phyloP scores from a whole-genome alignment of 92 coral and sea anemone genomes.

The Phenganax marumi region DNA sequence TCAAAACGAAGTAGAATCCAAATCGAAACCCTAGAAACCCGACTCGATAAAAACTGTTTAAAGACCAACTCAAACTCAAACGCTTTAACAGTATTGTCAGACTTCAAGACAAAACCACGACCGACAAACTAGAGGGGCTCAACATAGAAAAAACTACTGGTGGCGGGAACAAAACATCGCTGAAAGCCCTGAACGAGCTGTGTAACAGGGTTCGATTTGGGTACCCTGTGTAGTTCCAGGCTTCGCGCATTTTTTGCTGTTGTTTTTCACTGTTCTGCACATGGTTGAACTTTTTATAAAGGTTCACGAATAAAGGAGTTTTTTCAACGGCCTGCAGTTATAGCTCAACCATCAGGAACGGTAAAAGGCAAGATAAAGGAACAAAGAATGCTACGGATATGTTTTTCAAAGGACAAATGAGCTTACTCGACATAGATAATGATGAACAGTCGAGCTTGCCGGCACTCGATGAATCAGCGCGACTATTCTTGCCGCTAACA shows the following conservation, averaged over 20 bases:
- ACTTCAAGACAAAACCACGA: too few species aligned
- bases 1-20: too few species aligned
- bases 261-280: neutral
- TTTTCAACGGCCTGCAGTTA: neutral
- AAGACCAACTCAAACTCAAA: too few species aligned
- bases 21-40: too few species aligned
- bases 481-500: constrained; percentile 16
- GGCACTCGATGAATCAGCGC: constrained; percentile 14
- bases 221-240: neutral
- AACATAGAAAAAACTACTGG: too few species aligned
- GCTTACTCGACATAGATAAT: neutral
- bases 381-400: neutral
- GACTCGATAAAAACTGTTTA: too few species aligned
- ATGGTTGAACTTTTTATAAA: neutral
- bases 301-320: neutral
- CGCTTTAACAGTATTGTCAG: too few species aligned
- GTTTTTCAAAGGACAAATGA: neutral
- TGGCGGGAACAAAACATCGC: too few species aligned
- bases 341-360: constrained; percentile 15
- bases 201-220: constrained; percentile 25
- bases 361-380: neutral
- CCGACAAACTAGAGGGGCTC: too few species aligned
- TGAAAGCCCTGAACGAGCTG: too few species aligned
- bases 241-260: neutral
- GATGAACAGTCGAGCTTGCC: constrained; percentile 22